Percentiles rank a stretch among this genome's conserved stretches.
phyloP scores from a whole-genome alignment of 2,888 invertebrate genomes.

The Cataglyphis altisquamis region DNA sequence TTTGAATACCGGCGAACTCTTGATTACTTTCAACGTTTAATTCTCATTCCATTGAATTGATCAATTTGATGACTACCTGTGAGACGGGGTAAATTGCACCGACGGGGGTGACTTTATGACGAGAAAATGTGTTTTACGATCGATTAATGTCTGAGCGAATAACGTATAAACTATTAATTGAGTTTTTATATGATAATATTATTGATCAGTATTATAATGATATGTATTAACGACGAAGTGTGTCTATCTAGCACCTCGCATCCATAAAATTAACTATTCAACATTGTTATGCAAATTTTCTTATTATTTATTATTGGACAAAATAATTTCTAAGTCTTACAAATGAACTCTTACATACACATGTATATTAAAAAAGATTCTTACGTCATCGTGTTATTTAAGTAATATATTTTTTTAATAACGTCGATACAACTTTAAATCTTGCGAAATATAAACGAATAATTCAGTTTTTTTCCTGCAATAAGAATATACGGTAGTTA shows the following conservation, averaged over 20 bases:
- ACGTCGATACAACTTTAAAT: background rate
- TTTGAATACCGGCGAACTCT: constrained; percentile 71
- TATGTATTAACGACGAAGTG: background rate
- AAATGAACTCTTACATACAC: background rate
- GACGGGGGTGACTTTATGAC: background rate
- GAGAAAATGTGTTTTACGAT: constrained; percentile 3
- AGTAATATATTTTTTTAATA: background rate
- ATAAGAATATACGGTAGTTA: background rate
- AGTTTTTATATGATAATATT: constrained; percentile 5
- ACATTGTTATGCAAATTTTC: background rate
- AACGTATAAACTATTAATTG: background rate
- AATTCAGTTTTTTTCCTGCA: background rate
- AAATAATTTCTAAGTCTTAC: background rate
- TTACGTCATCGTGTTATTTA: background rate
- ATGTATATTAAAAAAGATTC: background rate
- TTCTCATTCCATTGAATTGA: constrained; percentile 71
- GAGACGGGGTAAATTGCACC: constrained; percentile 58
- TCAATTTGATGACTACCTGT: constrained; percentile 67
- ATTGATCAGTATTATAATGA: background rate
- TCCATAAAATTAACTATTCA: background rate
- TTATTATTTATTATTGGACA: background rate
- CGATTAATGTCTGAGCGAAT: constrained; percentile 16
- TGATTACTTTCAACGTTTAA: constrained; percentile 71
- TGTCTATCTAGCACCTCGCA: background rate
- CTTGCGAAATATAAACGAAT: background rate